A percentile compares a stretch with the other conserved stretches of the same genome.
Conservation (phyloP, 2,797 vertebrate species). For the Euthynnus affinis region DNA sequence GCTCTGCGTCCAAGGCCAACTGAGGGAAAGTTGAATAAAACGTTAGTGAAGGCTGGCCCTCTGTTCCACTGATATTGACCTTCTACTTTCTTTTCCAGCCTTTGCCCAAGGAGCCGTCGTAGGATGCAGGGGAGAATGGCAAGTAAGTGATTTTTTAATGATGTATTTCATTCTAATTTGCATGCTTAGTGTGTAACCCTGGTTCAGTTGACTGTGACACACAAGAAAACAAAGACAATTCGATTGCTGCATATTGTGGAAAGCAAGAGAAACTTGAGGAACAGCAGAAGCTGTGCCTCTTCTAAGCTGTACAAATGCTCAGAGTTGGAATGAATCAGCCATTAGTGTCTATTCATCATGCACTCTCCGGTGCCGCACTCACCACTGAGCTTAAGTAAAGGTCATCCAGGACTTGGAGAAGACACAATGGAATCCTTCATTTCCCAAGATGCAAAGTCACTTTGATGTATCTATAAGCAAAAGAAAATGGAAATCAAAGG, state of each 20-base stretch:
- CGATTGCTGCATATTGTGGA: constrained; percentile 10
- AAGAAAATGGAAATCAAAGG: constrained; percentile 45
- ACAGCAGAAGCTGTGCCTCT: constrained; percentile 2
- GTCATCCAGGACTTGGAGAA: constrained; percentile 28
- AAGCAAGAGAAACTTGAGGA: constrained; percentile 23
- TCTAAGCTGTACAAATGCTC: constrained; percentile 1
- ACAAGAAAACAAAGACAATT: constrained; percentile 13
- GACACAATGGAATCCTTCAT: constrained; percentile 39
- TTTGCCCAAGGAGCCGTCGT: constrained; percentile 89
- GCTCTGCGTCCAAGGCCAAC: constrained; percentile 53
- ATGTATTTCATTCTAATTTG: constrained; percentile 32
- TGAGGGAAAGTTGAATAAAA: constrained; percentile 47
- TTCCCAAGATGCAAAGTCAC: constrained; percentile 36
- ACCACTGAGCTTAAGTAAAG: constrained; percentile 37
- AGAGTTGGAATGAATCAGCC: constrained; percentile 24
- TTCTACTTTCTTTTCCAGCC: constrained; percentile 81
- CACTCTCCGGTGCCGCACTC: constrained; percentile 29
- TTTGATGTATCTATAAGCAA: constrained; percentile 58
- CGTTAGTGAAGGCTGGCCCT: constrained; percentile 29
- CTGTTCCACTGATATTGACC: constrained; percentile 55
- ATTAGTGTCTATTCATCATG: constrained; percentile 40
- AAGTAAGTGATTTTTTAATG: constrained; percentile 71
- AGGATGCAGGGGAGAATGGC: constrained; percentile 73
- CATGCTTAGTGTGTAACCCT: constrained; percentile 4
- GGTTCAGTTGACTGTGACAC: constrained; percentile 16